Percentiles rank a stretch among this genome's conserved stretches.
These are phyloP conservation scores for Rattus rattus DNA, from an alignment of 2,113 vertebrate genomes.

Conservation along the genomic window DNA sequence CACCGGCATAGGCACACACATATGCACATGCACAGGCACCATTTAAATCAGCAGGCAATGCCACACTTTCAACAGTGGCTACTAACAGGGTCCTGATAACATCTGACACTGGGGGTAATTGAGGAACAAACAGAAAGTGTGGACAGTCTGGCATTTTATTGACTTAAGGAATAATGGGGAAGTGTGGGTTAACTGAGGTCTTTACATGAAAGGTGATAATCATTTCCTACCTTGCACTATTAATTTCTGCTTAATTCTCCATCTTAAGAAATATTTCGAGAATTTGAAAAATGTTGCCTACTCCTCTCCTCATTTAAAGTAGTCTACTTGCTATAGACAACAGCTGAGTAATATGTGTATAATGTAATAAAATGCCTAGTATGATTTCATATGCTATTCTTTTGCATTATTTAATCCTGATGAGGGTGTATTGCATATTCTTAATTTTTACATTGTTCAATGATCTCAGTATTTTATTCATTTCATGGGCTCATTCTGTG, in stretches of 20 bases:
- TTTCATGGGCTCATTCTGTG: neutral
- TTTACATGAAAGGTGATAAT: neutral
- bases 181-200: neutral
- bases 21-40: too few species aligned
- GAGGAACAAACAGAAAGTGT: neutral
- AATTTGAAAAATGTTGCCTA: neutral
- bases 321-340: neutral
- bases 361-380: too few species aligned
- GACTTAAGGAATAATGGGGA: neutral
- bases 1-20: too few species aligned
- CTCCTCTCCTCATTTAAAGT: neutral
- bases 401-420: neutral
- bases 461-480: neutral
- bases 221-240: neutral
- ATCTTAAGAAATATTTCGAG: neutral
- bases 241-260: neutral
- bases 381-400: too few species aligned
- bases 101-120: neutral
- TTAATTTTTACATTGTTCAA: neutral
- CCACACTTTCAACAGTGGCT: neutral
- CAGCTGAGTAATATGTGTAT: neutral
- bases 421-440: neutral
- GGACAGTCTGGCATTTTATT: neutral
- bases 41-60: neutral
- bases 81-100: neutral